Evolutionary conservation across 2,888 invertebrate genomes (phyloP), one percentile per base, ranked within the genome.

Genomic region (Phalangium opilio): DNA sequence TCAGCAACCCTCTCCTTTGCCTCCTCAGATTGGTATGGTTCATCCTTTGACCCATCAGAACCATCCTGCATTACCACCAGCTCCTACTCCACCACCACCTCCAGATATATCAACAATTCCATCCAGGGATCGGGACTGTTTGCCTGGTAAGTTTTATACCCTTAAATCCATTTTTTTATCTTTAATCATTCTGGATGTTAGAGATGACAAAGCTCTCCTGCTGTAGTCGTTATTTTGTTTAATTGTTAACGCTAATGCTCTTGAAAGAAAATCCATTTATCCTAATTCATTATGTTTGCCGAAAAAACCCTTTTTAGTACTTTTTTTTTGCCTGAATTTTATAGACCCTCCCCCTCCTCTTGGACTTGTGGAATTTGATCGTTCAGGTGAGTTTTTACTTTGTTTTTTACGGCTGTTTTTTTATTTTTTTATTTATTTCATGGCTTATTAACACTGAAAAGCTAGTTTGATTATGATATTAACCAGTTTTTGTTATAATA

Each of bases 21-120:
- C 59, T 15, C 57, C 60, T 2, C 73, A 81, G 70, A 76, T 85
- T 45, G 86, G 86, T 45, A 85, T 86, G 77, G 86, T 87, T 50
- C 86, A 87, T 68, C 86, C 87, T 1, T 75, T 85, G 63, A 57
- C 61, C 14, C 61, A 61, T 43, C 51, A 52, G 18, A 38, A 52
- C 40, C 47, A 50, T 17, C 42, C 55, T 19, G 48, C 44, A 33
- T 44, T 39, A 2, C 50, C 47, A 45, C 79, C 78, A 55, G 79
- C 74, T 53, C 69, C 72, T 60, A 72, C 72, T 1, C 77, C 72
- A 58, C 71, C 79, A 59, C 71, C 80, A 60, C 71, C 81, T 62
- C 74, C 81, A 11, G 53, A 54, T 35, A 40, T 52, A 20, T 33
- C 43, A 18, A 40, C 45, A 12, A 35, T 12, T 14, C 38, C 39